Conservation (phyloP, 2,888 invertebrate species). For the Acanthoscelides obtectus region DNA sequence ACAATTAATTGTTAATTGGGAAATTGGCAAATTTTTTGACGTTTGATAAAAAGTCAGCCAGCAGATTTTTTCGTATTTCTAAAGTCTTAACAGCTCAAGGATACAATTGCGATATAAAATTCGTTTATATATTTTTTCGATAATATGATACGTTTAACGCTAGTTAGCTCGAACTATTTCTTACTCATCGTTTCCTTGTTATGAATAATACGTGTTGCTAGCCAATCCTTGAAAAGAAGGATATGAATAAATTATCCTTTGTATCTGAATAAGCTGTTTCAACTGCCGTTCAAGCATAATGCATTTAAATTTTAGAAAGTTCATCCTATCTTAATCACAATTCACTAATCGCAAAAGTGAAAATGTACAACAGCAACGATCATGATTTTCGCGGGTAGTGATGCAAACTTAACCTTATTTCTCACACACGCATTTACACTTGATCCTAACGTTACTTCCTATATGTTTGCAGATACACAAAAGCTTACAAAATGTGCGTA, state of each 20-base stretch:
- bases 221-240: neutral
- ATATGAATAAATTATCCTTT: neutral
- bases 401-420: neutral
- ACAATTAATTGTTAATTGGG: too few species aligned
- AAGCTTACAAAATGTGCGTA: too few species aligned
- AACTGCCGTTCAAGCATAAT: neutral
- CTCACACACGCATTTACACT: neutral
- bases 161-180: too few species aligned
- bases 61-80: too few species aligned
- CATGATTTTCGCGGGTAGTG: neutral
- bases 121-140: too few species aligned
- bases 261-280: neutral
- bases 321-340: neutral
- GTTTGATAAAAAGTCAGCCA: too few species aligned
- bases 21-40: too few species aligned
- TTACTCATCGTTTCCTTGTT: neutral
- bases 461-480: too few species aligned
- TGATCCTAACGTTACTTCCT: neutral
- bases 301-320: neutral
- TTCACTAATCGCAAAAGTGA: neutral
- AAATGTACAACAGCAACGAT: neutral
- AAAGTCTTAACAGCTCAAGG: too few species aligned
- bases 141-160: too few species aligned
- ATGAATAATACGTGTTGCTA: neutral
- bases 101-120: too few species aligned